Percentiles rank a stretch among this genome's conserved stretches.
Evolutionary conservation across 1,140 invertebrate species (phyloP).

Genomic region (Druon quercuslanigerum): DNA sequence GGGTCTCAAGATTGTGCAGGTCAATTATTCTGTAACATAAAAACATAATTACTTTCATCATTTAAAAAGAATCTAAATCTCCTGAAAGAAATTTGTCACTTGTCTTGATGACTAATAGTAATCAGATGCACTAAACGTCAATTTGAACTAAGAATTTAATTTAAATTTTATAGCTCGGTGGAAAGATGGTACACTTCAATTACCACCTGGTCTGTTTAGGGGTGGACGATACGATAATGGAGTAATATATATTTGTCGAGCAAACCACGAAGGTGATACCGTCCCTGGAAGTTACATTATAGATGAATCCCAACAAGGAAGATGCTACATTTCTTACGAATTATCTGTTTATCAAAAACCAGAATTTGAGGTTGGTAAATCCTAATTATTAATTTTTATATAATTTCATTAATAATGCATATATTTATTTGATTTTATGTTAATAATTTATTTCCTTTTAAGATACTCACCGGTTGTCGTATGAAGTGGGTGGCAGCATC

Average conservation of each 20-base stretch:
- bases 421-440: background rate
- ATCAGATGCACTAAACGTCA: no score
- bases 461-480: constrained; percentile 35
- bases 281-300: constrained; percentile 37
- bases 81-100: no score
- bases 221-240: constrained; percentile 33
- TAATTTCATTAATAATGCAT: background rate
- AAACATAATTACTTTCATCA: background rate
- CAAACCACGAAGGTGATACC: constrained; percentile 36
- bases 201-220: constrained; percentile 35
- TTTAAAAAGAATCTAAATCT: background rate
- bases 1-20: constrained; percentile 39
- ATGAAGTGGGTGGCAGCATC: constrained; percentile 37
- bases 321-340: constrained; percentile 34
- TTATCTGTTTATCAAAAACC: constrained; percentile 32
- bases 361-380: constrained; percentile 35
- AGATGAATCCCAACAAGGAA: constrained; percentile 26
- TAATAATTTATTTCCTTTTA: background rate
- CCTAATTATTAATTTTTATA: background rate
- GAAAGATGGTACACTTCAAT: constrained; percentile 27
- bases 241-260: constrained; percentile 37
- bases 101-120: no score
- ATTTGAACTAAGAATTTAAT: background rate
- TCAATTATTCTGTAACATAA: background rate
- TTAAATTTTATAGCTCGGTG: constrained; percentile 32